A percentile compares a stretch with the other conserved stretches of the same genome.
These are phyloP conservation scores for Xerus inauris DNA, from an alignment of 2,113 vertebrate genomes.

Conservation along the genomic window DNA sequence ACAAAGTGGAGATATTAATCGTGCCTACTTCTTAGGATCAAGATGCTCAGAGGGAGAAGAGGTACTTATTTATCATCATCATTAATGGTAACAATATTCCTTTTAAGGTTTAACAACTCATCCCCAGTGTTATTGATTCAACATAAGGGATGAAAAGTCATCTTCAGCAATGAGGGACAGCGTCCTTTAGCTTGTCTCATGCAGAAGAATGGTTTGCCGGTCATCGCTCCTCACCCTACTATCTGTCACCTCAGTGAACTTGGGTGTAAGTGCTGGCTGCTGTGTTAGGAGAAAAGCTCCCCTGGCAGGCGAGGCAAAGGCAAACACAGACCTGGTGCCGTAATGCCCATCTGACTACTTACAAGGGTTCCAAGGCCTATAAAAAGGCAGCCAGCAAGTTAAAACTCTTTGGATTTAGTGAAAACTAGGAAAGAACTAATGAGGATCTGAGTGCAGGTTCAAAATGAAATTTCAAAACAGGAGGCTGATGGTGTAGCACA, in stretches of 20 bases:
- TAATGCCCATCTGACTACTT: background rate
- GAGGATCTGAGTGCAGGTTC: background rate
- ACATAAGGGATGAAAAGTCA: background rate
- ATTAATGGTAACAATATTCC: background rate
- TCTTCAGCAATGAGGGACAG: background rate
- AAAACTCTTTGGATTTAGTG: background rate
- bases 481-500: constrained; percentile 10
- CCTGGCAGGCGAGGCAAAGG: background rate
- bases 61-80: background rate
- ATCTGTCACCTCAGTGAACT: background rate
- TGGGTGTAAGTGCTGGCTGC: background rate
- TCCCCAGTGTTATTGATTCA: background rate
- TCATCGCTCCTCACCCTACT: background rate
- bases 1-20: background rate
- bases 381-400: constrained; percentile 16
- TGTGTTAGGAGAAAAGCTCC: background rate
- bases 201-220: background rate
- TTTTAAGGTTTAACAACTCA: background rate
- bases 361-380: background rate
- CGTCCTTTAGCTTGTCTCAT: background rate
- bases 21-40: background rate
- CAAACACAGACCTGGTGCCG: background rate
- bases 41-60: background rate
- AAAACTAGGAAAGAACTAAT: constrained; percentile 54
- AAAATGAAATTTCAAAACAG: background rate